Percentiles rank a stretch among this genome's conserved stretches.
Evolutionary conservation across 2,797 vertebrate species (phyloP).

Genomic region (Nyctibius grandis): DNA sequence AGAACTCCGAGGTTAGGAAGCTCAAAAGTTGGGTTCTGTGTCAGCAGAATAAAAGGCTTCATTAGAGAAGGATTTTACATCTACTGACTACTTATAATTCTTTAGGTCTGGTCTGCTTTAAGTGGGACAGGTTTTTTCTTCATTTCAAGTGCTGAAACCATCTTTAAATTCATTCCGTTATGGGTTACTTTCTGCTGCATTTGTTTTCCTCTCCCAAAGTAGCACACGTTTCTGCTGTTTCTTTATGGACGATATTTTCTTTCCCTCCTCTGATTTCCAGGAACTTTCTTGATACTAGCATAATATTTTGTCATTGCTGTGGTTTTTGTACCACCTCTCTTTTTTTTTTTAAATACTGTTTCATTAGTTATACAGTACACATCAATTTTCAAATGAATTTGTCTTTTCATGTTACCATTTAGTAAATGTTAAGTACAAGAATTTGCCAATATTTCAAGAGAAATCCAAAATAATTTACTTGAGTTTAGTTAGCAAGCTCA

Average conservation of each 20-base stretch:
- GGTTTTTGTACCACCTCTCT: background rate
- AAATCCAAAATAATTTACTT: background rate
- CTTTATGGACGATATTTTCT: background rate
- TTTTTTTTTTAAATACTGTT: background rate
- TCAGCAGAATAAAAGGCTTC: background rate
- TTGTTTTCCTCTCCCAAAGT: background rate
- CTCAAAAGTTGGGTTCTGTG: background rate
- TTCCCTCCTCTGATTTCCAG: background rate
- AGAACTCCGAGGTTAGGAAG: background rate
- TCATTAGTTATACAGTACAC: background rate
- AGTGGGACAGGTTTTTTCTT: background rate
- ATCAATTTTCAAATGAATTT: background rate
- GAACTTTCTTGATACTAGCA: background rate
- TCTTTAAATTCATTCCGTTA: background rate
- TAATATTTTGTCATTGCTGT: background rate
- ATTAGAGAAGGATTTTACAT: background rate
- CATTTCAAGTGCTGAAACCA: background rate
- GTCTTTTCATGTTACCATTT: background rate
- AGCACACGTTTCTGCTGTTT: background rate
- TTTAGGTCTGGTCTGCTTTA: background rate
- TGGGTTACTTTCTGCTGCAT: background rate
- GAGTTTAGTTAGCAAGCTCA: conserved; percentile 7
- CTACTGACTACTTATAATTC: background rate
- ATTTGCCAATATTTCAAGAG: background rate
- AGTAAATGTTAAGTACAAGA: background rate